Percentiles rank a stretch among this genome's conserved stretches.
These are phyloP conservation scores for Alfaro cultratus DNA, from an alignment of 2,797 vertebrate species.

Conservation along the genomic window DNA sequence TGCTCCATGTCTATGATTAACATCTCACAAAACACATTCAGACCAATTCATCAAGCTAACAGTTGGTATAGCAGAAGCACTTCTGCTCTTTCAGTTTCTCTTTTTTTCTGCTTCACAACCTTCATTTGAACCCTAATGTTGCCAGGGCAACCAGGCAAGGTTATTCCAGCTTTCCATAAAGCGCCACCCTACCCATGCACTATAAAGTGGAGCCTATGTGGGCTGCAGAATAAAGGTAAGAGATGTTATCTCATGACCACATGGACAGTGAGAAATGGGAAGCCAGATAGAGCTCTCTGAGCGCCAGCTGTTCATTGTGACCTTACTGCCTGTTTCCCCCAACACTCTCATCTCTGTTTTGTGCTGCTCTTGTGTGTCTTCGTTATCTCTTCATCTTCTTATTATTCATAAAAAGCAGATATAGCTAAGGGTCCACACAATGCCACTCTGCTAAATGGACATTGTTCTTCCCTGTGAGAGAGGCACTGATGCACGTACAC, in stretches of 20 bases:
- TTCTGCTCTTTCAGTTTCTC: constrained; percentile 18
- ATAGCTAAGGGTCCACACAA: constrained; percentile 12
- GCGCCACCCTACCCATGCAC: constrained; percentile 61
- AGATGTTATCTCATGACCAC: constrained; percentile 75
- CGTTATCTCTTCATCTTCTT: constrained; percentile 52
- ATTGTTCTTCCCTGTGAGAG: constrained; percentile 35
- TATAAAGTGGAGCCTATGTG: constrained; percentile 66
- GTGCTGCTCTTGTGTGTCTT: constrained; percentile 23
- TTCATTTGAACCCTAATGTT: constrained; percentile 46
- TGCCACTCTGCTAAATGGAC: constrained; percentile 59
- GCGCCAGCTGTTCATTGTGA: constrained; percentile 67
- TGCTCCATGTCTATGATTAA: not conserved
- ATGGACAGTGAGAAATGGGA: constrained; percentile 64
- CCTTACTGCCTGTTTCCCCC: constrained; percentile 32
- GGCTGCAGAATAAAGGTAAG: constrained; percentile 72
- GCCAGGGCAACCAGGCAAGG: constrained; percentile 57
- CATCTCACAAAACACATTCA: not conserved
- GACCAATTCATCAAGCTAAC: not conserved
- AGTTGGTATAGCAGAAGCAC: not conserved
- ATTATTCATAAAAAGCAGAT: constrained; percentile 49
- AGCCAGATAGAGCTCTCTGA: constrained; percentile 52
- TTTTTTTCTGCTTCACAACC: constrained; percentile 31
- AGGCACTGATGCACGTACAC: constrained; percentile 12
- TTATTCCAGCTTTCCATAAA: constrained; percentile 52
- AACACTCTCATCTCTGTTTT: constrained; percentile 36